phyloP scores from a whole-genome alignment of 2,888 invertebrate genomes.

The Polyommatus iphigenia region DNA sequence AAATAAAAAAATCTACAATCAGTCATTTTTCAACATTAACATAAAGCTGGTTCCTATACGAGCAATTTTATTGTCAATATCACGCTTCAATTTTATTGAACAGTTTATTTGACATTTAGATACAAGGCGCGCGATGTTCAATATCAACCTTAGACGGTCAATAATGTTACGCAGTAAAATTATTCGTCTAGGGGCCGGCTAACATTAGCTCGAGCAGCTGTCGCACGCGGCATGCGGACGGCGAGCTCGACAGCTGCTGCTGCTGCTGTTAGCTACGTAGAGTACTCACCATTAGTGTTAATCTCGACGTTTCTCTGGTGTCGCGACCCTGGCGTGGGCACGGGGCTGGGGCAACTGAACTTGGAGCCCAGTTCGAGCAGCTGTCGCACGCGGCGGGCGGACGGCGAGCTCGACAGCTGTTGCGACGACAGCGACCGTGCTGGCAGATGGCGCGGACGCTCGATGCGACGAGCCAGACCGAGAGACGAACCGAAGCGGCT shows the following conservation, averaged over 20 bases:
- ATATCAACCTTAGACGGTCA: no score
- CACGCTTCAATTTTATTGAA: no score
- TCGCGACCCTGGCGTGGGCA: slow-evolving; percentile 88
- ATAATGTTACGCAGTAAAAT: no score
- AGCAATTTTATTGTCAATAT: no score
- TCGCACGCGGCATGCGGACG: slow-evolving; percentile 89
- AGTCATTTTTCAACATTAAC: no score
- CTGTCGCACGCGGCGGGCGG: slow-evolving; percentile 90
- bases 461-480: slow-evolving; percentile 77
- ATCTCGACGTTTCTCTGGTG: slow-evolving; percentile 91
- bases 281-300: slow-evolving; percentile 87
- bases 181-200: no score
- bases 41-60: no score
- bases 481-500: slow-evolving; percentile 82
- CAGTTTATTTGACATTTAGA: no score
- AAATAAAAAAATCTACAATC: slow-evolving; percentile 40
- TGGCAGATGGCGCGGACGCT: slow-evolving; percentile 81
- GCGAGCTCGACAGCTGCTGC: slow-evolving; percentile 83
- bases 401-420: slow-evolving; percentile 85
- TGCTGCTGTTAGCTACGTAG: background rate
- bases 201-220: slow-evolving; percentile 81
- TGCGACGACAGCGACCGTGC: slow-evolving; percentile 88
- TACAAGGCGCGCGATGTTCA: no score
- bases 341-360: slow-evolving; percentile 84
- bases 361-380: slow-evolving; percentile 85